Percentiles rank a stretch among this genome's conserved stretches.
Conservation (phyloP, 1,140 invertebrate genomes). For the Leptopilina clavipes region DNA sequence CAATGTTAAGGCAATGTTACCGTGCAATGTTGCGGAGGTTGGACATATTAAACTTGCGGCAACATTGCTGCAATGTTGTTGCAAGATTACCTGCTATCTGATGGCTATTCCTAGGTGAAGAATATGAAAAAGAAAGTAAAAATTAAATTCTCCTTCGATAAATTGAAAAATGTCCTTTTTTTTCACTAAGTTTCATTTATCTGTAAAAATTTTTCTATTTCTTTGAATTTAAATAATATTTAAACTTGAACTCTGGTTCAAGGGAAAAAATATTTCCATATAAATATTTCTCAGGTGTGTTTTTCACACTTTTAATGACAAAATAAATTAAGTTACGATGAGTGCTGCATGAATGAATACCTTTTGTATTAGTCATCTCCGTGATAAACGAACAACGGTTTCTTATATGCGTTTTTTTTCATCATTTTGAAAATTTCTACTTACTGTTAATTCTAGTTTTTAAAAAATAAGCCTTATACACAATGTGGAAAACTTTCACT, state of each 20-base stretch:
- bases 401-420: background rate
- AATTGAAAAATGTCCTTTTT: too few relatives aligned
- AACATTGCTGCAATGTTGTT: too few relatives aligned
- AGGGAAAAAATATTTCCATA: background rate
- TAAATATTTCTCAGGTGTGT: background rate
- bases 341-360: slow-evolving; percentile 16
- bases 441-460: slow-evolving; percentile 14
- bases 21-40: too few relatives aligned
- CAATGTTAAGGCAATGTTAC: too few relatives aligned
- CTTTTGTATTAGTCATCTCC: slow-evolving; percentile 49
- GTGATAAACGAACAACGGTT: slow-evolving; percentile 26
- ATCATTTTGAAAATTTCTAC: slow-evolving; percentile 20
- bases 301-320: slow-evolving; percentile 9
- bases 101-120: too few relatives aligned
- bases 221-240: too few relatives aligned
- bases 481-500: slow-evolving; percentile 17
- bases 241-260: background rate
- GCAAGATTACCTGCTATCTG: too few relatives aligned
- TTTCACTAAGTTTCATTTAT: too few relatives aligned
- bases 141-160: too few relatives aligned
- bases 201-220: too few relatives aligned
- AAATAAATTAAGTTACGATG: slow-evolving; percentile 15
- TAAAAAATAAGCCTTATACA: background rate
- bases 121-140: too few relatives aligned
- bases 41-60: too few relatives aligned